phyloP scores from a whole-genome alignment of 2,888 invertebrate species.

The Drosophila anomelani region DNA sequence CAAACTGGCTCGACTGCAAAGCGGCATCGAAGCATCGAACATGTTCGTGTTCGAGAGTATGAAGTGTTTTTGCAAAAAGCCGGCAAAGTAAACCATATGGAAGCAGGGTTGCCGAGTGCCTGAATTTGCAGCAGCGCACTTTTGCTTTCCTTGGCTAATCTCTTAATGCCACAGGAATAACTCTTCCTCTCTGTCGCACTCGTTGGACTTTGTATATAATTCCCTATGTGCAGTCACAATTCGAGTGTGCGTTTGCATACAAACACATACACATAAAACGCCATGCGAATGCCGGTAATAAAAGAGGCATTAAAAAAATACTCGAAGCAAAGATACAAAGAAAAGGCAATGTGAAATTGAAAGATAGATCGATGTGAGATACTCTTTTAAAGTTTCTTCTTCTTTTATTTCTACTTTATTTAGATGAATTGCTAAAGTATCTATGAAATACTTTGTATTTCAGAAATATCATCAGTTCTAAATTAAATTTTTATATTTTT shows the following conservation, averaged over 20 bases:
- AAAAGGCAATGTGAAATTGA: not conserved
- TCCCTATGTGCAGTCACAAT: constrained; percentile 10
- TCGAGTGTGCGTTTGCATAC: constrained; percentile 3
- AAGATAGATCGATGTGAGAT: constrained; percentile 12
- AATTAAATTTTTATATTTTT: not conserved
- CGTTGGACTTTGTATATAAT: constrained; percentile 21
- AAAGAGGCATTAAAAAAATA: constrained; percentile 58
- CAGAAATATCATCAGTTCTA: not conserved
- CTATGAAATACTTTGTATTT: not conserved
- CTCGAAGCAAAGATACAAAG: constrained; percentile 21
- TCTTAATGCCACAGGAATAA: constrained; percentile 22
- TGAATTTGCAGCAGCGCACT: constrained; percentile 14
- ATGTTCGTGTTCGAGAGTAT: not conserved
- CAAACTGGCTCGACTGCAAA: constrained; percentile 58
- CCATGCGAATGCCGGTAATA: constrained; percentile 53
- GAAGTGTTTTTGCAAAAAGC: constrained; percentile 48
- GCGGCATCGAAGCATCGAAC: not conserved
- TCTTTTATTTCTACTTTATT: too few relatives aligned
- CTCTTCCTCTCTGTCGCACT: constrained; percentile 12
- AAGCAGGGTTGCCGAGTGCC: constrained; percentile 56
- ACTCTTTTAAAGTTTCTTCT: not conserved
- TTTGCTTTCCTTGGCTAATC: constrained; percentile 42
- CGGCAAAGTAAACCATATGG: constrained; percentile 71
- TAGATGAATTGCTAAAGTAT: too few relatives aligned
- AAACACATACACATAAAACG: constrained; percentile 19